phyloP scores from a whole-genome alignment of 1,140 invertebrate species.

The Atopsyche davidsoni region DNA sequence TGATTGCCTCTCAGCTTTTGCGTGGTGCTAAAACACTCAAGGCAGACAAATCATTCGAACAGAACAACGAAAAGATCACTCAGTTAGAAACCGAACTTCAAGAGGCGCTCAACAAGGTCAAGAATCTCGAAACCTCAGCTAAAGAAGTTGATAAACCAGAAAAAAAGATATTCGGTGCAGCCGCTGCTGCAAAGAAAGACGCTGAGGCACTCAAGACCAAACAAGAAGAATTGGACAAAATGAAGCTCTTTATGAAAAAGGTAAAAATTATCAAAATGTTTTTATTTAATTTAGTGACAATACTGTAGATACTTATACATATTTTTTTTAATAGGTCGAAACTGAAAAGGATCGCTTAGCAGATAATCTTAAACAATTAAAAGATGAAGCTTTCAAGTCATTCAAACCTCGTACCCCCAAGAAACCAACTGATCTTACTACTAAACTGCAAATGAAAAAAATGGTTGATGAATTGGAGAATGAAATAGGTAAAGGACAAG shows the following conservation, averaged over 20 bases:
- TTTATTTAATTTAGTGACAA: background rate
- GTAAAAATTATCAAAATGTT: slow-evolving; percentile 29
- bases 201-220: slow-evolving; percentile 50
- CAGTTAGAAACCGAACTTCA: slow-evolving; percentile 60
- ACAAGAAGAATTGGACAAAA: slow-evolving; percentile 46
- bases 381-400: slow-evolving; percentile 54
- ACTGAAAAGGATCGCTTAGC: slow-evolving; percentile 54
- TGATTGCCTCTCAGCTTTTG: slow-evolving; percentile 41
- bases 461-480: slow-evolving; percentile 74
- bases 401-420: slow-evolving; percentile 60
- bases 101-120: slow-evolving; percentile 54
- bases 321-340: slow-evolving; percentile 45
- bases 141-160: slow-evolving; percentile 49
- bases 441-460: slow-evolving; percentile 66
- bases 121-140: slow-evolving; percentile 50
- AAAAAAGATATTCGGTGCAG: slow-evolving; percentile 45
- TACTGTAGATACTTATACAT: background rate
- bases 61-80: slow-evolving; percentile 54
- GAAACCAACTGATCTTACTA: slow-evolving; percentile 61
- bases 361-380: slow-evolving; percentile 54
- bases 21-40: slow-evolving; percentile 48
- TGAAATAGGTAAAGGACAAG: slow-evolving; percentile 58
- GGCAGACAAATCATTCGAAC: slow-evolving; percentile 48
- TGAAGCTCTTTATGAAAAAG: slow-evolving; percentile 44
- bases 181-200: slow-evolving; percentile 46